Evolutionary conservation across 1,140 invertebrate genomes (phyloP).

Genomic region (Conus betulinus): DNA sequence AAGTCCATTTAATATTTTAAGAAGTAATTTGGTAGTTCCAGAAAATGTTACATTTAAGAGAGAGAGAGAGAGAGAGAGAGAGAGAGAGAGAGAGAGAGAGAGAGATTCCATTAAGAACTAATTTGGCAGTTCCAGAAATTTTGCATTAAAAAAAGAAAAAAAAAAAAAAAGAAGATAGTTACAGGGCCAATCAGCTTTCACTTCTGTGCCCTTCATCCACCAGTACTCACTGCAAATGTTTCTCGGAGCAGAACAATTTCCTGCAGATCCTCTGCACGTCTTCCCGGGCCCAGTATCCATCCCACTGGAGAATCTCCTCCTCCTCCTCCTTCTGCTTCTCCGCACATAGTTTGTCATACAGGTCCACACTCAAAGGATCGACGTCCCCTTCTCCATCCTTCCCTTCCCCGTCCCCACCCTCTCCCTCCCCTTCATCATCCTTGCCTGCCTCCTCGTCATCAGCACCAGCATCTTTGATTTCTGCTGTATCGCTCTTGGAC

Average conservation of each 20-base stretch:
- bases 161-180: neutral
- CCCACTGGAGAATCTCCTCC: neutral
- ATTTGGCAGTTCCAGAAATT: too few relatives aligned
- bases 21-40: too few relatives aligned
- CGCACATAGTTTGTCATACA: neutral
- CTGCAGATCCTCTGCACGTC: neutral
- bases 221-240: conserved; percentile 9
- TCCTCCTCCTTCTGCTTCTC: neutral
- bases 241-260: neutral
- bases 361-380: neutral
- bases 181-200: neutral
- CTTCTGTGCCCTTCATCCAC: neutral
- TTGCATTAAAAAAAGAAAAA: neutral
- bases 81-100: too few relatives aligned
- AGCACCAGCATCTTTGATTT: neutral
- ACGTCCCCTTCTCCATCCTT: neutral
- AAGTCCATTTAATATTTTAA: too few relatives aligned
- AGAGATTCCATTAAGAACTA: too few relatives aligned
- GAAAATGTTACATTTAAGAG: too few relatives aligned
- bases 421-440: neutral
- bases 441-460: neutral
- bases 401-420: neutral
- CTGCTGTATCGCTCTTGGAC: neutral
- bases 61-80: too few relatives aligned
- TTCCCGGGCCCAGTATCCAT: neutral